Percentiles rank a stretch among this genome's conserved stretches.
phyloP scores from a whole-genome alignment of 2,113 vertebrate species.

The Pseudolaguvia tuberculata region DNA sequence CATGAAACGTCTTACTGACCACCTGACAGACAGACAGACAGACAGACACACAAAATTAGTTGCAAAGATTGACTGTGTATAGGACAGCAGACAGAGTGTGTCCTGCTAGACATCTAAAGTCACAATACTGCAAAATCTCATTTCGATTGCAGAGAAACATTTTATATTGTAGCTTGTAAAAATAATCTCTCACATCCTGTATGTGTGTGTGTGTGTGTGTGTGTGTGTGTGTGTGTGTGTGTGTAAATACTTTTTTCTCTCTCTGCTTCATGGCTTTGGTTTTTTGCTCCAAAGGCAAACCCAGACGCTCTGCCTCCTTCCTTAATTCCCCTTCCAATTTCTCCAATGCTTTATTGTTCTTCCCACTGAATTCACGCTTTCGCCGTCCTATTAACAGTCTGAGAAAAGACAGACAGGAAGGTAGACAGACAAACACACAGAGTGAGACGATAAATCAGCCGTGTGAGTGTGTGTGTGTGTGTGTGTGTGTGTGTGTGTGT shows the following conservation, averaged over 20 bases:
- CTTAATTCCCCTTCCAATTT: conserved; percentile 78
- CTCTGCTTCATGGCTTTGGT: conserved; percentile 85
- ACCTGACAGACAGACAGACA: conserved; percentile 67
- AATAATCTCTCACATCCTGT: neutral
- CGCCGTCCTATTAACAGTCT: conserved; percentile 80
- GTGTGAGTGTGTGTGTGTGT: neutral
- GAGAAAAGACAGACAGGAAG: neutral
- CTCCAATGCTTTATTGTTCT: conserved; percentile 70
- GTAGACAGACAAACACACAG: neutral
- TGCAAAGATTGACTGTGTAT: neutral
- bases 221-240: no score
- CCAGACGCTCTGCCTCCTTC: conserved; percentile 71
- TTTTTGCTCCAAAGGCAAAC: conserved; percentile 83
- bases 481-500: no score
- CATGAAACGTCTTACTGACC: conserved; percentile 90
- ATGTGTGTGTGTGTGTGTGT: conserved; percentile 6
- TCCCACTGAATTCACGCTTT: conserved; percentile 73
- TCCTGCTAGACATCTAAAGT: neutral
- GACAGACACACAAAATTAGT: neutral
- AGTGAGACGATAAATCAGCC: neutral
- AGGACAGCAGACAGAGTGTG: neutral
- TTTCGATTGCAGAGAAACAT: no score
- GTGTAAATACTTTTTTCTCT: conserved; percentile 80
- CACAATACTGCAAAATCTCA: neutral
- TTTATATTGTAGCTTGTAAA: neutral